Evolutionary conservation across 2,797 vertebrate species (phyloP).

Genomic region (Dipus sagitta): DNA sequence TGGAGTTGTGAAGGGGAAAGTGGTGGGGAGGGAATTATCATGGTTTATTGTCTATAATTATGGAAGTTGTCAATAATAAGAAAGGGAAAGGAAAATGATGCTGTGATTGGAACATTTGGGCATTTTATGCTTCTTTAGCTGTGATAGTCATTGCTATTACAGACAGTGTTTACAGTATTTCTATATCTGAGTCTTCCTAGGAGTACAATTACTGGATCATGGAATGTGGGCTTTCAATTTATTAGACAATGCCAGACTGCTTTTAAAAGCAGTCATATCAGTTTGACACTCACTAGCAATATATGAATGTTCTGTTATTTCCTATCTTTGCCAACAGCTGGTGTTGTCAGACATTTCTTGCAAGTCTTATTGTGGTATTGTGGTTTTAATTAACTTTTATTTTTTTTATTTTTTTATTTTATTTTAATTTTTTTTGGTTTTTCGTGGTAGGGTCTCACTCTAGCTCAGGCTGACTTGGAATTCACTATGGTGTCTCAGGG

Average conservation of each 20-base stretch:
- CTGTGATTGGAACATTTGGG: neutral
- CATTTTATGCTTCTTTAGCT: neutral
- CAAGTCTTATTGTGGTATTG: neutral
- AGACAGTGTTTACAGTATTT: neutral
- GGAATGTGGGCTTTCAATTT: constrained; percentile 9
- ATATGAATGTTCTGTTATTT: neutral
- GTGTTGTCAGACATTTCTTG: neutral
- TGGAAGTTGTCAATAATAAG: too few relatives aligned
- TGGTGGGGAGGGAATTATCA: too few relatives aligned
- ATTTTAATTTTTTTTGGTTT: too few relatives aligned
- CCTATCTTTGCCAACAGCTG: neutral
- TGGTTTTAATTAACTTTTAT: constrained; percentile 33
- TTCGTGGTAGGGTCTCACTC: too few relatives aligned
- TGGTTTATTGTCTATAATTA: too few relatives aligned
- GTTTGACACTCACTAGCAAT: neutral
- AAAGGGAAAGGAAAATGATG: too few relatives aligned
- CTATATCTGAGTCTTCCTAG: neutral
- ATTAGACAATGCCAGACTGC: neutral
- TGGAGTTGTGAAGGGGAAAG: too few relatives aligned
- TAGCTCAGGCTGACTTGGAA: too few relatives aligned
- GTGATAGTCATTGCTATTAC: neutral
- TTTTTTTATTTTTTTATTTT: neutral
- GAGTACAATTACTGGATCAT: neutral
- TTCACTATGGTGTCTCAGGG: too few relatives aligned
- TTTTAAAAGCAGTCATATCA: neutral